Evolutionary conservation across 2,888 invertebrate genomes (phyloP).

Genomic region (Lithophane leautieri): DNA sequence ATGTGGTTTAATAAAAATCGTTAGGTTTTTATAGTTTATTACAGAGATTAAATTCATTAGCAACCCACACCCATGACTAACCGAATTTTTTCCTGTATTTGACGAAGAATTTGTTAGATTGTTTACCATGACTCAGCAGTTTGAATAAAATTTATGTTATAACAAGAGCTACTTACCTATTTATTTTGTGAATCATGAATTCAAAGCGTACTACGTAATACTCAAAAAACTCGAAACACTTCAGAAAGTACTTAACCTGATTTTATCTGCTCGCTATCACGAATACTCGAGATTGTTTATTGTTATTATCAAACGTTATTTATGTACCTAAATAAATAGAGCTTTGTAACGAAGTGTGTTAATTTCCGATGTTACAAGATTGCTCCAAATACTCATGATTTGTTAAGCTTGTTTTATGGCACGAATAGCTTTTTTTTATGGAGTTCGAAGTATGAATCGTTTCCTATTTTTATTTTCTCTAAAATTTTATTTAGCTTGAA

Average conservation of each 20-base stretch:
- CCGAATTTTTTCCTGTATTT: conserved; percentile 15
- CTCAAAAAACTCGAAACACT: conserved; percentile 32
- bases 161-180: conserved; percentile 16
- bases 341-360: conserved; percentile 30
- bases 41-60: conserved; percentile 30
- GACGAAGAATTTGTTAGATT: conserved; percentile 24
- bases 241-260: conserved; percentile 46
- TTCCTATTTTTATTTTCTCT: background rate
- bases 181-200: conserved; percentile 51
- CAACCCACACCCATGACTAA: conserved; percentile 40
- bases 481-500: too few relatives aligned
- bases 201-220: conserved; percentile 20
- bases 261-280: conserved; percentile 36
- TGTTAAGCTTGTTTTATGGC: conserved; percentile 21
- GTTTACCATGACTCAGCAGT: conserved; percentile 52
- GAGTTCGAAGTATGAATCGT: conserved; percentile 15
- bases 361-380: conserved; percentile 21
- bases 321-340: conserved; percentile 27
- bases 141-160: conserved; percentile 29
- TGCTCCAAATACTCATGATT: conserved; percentile 25
- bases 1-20: conserved; percentile 26
- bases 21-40: conserved; percentile 14
- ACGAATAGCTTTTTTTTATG: background rate
- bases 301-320: conserved; percentile 27
- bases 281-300: conserved; percentile 48